Base-by-base conservation (phyloP, 2,888 invertebrate species). In the Liopterus haemorrhoidalis region DNA sequence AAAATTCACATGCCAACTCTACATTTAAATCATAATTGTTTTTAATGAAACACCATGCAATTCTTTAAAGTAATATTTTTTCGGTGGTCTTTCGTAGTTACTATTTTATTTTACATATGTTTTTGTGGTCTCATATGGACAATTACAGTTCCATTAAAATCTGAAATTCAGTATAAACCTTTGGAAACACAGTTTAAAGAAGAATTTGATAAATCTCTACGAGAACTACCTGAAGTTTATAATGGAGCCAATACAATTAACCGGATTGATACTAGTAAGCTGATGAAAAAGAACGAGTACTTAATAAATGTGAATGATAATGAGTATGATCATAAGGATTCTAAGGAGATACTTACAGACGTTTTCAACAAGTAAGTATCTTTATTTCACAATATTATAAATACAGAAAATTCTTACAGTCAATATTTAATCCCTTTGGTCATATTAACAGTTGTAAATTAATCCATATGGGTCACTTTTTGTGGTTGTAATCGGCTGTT, bases 41-140 rank as follows among this genome's bases (percentile, higher is more conserved):
- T n/a, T n/a, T n/a, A n/a, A 24, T 24, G 45, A 46, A 49, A 49
- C 38, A 25, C 32, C 20, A 41, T 36, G 19, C 21, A 41, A 27
- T 36, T 15, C 5, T 49, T 46, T 22, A 52, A 36, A 46, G 28
- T 46, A n/a, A 35, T 52, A n/a, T 50, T 63, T 41, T 63, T 63
- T 49, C 53, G 75, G 50, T 76, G 75, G 75, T 74, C 76, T 14
- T 73, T 73, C 52, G 63, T 70, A 40, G 70, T 74, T 49, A 73
- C 75, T 47, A 64, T 74, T 55, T 61, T 76, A 54, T 71, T 74
- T 58, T 76, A 76, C 60, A 59, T 73, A 48, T 64, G 69, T 50
- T 73, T 76, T 59, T 72, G 75, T 56, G 64, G 69, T 43, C 61
- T 73, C 57, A 72, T 75, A 54, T 70, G 73, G 63, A 67, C 70